Evolutionary conservation across 2,797 vertebrate species (phyloP).

Genomic region (Acipenser ruthenus): DNA sequence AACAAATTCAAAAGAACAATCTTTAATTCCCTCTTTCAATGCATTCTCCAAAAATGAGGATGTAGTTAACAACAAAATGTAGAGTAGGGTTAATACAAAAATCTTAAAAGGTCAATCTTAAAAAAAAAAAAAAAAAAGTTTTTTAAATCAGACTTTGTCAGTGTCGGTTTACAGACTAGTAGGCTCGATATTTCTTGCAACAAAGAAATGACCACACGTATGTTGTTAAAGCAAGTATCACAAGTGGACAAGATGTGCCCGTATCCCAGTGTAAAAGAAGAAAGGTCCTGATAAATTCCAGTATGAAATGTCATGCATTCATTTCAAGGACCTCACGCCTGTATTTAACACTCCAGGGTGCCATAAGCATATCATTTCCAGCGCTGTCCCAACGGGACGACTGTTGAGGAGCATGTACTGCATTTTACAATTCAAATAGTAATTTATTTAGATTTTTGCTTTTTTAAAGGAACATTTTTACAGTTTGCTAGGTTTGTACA

Average conservation of each 20-base stretch:
- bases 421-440: slow-evolving; percentile 26
- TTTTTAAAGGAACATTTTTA: slow-evolving; percentile 32
- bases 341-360: background rate
- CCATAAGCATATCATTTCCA: background rate
- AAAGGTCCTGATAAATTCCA: background rate
- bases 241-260: background rate
- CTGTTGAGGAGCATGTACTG: slow-evolving; percentile 2
- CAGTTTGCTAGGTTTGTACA: slow-evolving; percentile 40
- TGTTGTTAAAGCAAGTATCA: background rate
- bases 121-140: slow-evolving; percentile 9
- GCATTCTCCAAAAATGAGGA: slow-evolving; percentile 13
- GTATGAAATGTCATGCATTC: background rate
- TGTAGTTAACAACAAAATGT: slow-evolving; percentile 10
- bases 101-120: background rate
- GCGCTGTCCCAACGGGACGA: background rate
- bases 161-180: slow-evolving; percentile 7
- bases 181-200: slow-evolving; percentile 1
- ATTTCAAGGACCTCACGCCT: background rate
- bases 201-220: slow-evolving; percentile 1
- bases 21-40: slow-evolving; percentile 13
- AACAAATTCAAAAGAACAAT: slow-evolving; percentile 14
- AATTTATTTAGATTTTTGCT: slow-evolving; percentile 24
- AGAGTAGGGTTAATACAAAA: slow-evolving; percentile 11
- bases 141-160: slow-evolving; percentile 11
- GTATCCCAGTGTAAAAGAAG: background rate